Evolutionary conservation across 2,888 invertebrate species (phyloP).

Genomic region (Automeris io): DNA sequence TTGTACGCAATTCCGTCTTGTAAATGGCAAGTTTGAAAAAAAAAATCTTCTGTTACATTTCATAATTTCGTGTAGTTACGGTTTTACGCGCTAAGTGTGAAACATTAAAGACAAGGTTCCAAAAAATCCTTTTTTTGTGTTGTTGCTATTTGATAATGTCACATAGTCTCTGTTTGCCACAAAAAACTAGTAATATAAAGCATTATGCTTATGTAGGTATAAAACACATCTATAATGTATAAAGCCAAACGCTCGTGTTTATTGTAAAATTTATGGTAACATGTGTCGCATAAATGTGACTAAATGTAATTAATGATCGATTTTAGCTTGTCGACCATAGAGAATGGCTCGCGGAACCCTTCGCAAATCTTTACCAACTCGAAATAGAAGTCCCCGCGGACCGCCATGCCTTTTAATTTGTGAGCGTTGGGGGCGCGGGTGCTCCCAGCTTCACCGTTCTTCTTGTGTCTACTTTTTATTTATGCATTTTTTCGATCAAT

Average conservation of each 20-base stretch:
- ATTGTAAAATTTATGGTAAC: conserved; percentile 40
- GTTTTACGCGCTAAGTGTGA: no score
- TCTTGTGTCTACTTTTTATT: conserved; percentile 11
- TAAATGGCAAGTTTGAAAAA: no score
- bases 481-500: background rate
- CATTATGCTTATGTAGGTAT: background rate
- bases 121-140: no score
- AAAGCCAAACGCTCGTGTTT: conserved; percentile 4
- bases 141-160: no score
- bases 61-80: no score
- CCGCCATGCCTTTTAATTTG: conserved; percentile 73
- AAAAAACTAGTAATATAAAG: background rate
- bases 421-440: conserved; percentile 62
- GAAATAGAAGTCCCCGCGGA: conserved; percentile 59
- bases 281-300: conserved; percentile 72
- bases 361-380: conserved; percentile 62
- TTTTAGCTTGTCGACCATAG: conserved; percentile 56
- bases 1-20: no score
- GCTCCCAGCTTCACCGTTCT: conserved; percentile 18
- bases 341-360: conserved; percentile 48
- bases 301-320: conserved; percentile 75
- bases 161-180: no score
- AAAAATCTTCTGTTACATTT: no score
- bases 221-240: background rate
- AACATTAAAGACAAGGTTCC: no score